Evolutionary conservation across 2,888 invertebrate genomes (phyloP).

Genomic region (Phragmatobia fuliginosa): DNA sequence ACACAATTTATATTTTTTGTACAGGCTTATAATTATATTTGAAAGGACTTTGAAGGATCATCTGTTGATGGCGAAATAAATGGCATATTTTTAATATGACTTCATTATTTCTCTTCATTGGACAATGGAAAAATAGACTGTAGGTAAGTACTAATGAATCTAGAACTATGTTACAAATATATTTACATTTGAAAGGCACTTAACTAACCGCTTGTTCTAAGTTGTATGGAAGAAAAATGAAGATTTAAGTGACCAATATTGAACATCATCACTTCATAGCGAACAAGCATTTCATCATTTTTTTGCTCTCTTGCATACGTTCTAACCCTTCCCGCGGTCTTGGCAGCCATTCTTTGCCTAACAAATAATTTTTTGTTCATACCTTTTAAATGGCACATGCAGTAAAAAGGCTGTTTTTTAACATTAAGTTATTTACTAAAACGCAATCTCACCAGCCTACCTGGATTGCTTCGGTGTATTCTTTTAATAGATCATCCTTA

Average conservation of each 20-base stretch:
- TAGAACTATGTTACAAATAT: not conserved
- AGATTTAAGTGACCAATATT: slow-evolving; percentile 53
- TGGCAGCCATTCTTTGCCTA: slow-evolving; percentile 81
- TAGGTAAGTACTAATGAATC: not conserved
- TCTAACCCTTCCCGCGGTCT: slow-evolving; percentile 82
- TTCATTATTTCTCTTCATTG: slow-evolving; percentile 2
- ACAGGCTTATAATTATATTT: not conserved
- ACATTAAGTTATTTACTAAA: slow-evolving; percentile 73
- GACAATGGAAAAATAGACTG: not conserved
- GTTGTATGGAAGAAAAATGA: not conserved
- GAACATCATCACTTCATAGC: slow-evolving; percentile 52
- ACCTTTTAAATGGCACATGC: slow-evolving; percentile 86
- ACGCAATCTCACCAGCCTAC: slow-evolving; percentile 84
- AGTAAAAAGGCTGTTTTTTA: slow-evolving; percentile 78
- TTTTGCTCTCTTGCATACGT: slow-evolving; percentile 76
- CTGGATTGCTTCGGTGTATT: slow-evolving; percentile 73
- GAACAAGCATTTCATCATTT: slow-evolving; percentile 72
- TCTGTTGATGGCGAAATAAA: slow-evolving; percentile 17
- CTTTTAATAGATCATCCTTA: slow-evolving; percentile 80
- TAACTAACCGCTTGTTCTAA: not conserved
- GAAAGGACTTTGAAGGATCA: not conserved
- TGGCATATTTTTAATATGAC: not conserved
- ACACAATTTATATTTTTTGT: slow-evolving; percentile 13
- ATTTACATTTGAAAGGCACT: not conserved
- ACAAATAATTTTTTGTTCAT: slow-evolving; percentile 76